Evolutionary conservation across 2,113 vertebrate genomes (phyloP), one percentile per base, ranked within the genome.

Genomic region (Tetrao urogallus): DNA sequence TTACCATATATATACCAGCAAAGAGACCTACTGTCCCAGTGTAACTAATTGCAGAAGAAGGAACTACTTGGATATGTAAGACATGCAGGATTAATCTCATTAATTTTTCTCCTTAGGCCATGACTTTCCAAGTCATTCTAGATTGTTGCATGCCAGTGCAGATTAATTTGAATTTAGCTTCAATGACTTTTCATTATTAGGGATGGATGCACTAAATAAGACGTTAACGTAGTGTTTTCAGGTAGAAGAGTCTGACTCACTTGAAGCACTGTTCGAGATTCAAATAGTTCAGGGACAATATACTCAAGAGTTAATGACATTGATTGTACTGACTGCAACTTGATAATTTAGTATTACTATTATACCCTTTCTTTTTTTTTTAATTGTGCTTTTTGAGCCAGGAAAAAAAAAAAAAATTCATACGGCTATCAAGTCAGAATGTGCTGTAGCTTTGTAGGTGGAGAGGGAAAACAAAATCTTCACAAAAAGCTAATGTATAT

Each of bases 221-320:
- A 54, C 57, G 67, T 85, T 94, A 95, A 92, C 94, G 82, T 36
- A 95, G 85, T 96, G 86, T 87, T 93, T 95, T 97, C 85, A 93
- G 20, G 32, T 47, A 66, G 64, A 80, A 73, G 70, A 61, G 48
- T 34, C 85, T 77, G 87, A 74, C 77, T 70, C 63, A 94, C 96
- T 95, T 92, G 75, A 73, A 91, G 43, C 72, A 76, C 43, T 94
- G 88, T 82, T 96, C 82, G 88, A 95, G 67, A 63, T 88, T 65
- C 8, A 21, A 67, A 83, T 96, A 92, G 88, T 95, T 87, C 38
- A 74, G 86, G 92, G 86, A 71, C 92, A 58, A 57, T 72, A 66
- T 70, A 5, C 43, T 71, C 38, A 82, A 79, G 90, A 82, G 61
- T 95, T 95, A 90, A 86, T 90, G 66, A 75, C n/a, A 11, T 45